These are phyloP conservation scores for Bubo scandiacus DNA, from an alignment of 2,113 vertebrate species.

Conservation along the genomic window DNA sequence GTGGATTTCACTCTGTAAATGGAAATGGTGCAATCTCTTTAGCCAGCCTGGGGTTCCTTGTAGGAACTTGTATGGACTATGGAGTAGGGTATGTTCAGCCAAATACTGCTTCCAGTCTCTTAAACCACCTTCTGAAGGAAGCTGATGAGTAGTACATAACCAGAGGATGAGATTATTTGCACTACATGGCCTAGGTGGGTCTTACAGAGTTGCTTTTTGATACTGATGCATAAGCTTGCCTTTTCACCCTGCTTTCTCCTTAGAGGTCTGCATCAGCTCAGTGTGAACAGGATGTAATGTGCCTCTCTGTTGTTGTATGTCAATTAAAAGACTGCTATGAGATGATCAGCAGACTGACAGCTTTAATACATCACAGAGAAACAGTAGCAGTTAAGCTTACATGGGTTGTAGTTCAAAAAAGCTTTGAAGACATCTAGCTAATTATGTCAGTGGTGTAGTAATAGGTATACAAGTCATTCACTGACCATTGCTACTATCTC, in stretches of 20 bases:
- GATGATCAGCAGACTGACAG: neutral
- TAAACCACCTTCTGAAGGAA: neutral
- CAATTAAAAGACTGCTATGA: neutral
- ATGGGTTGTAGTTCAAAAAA: neutral
- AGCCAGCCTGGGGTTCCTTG: neutral
- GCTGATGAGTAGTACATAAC: neutral
- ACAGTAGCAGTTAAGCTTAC: neutral
- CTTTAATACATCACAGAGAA: neutral
- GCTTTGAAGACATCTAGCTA: neutral
- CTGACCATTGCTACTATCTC: neutral
- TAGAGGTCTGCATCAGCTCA: neutral
- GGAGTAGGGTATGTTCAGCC: neutral
- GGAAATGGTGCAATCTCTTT: neutral
- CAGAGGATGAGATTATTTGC: neutral
- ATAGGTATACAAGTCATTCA: neutral
- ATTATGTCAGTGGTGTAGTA: neutral
- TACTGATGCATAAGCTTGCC: neutral
- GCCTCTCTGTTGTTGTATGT: neutral
- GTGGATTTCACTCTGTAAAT: neutral
- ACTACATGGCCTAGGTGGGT: neutral
- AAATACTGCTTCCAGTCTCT: neutral
- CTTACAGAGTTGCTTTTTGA: neutral
- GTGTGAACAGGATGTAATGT: neutral
- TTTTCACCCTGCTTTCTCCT: neutral
- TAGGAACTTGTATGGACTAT: neutral